phyloP scores from a whole-genome alignment of 2,113 vertebrate species.

The Notothenia coriiceps region DNA sequence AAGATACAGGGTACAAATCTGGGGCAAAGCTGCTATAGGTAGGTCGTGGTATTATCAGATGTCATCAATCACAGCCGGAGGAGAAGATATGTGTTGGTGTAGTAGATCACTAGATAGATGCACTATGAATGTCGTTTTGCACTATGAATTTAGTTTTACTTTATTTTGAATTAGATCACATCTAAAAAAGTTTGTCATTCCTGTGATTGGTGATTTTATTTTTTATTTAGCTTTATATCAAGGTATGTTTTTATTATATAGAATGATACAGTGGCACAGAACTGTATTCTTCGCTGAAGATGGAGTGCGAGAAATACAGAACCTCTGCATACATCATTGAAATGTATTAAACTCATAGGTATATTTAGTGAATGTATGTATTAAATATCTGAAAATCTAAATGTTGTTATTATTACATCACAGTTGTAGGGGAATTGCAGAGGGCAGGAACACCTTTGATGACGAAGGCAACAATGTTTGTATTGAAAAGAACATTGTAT shows the following conservation, averaged over 20 bases:
- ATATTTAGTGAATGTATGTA: no score
- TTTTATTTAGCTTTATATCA: no score
- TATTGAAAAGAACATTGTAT: background rate
- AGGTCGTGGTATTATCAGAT: constrained; percentile 48
- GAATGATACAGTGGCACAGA: background rate
- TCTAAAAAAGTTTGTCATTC: no score
- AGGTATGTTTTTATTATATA: no score
- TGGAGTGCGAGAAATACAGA: no score
- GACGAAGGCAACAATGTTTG: background rate
- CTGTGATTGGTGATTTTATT: no score
- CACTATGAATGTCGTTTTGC: no score
- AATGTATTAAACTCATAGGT: no score
- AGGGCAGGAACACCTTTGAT: background rate
- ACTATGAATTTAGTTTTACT: no score
- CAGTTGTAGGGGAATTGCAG: constrained; percentile 3
- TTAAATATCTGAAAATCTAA: background rate
- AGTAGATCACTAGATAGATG: background rate
- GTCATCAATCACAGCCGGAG: background rate
- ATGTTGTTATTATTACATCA: background rate
- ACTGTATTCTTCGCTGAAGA: no score
- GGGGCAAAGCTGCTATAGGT: constrained; percentile 98
- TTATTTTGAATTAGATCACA: no score
- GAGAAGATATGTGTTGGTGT: background rate
- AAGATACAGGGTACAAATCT: constrained; percentile 90
- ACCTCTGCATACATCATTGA: no score